Evolutionary conservation across 2,113 vertebrate genomes (phyloP).

Genomic region (Boulengeromyrus knoepffleri): DNA sequence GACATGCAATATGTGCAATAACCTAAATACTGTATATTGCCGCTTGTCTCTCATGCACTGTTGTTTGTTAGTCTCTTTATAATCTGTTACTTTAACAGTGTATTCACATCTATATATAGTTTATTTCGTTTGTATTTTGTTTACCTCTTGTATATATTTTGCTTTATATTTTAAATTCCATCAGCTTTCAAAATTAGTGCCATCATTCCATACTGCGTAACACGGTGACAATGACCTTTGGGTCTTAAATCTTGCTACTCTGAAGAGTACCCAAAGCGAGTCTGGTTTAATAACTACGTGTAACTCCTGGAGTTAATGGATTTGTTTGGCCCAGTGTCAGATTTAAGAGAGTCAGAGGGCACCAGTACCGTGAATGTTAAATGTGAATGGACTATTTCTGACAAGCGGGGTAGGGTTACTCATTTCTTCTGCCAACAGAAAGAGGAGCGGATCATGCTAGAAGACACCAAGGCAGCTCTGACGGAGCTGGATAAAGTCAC

Average conservation of each 20-base stretch:
- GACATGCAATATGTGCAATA: background rate
- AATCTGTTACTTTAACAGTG: background rate
- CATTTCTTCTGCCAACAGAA: constrained; percentile 59
- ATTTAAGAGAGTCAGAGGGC: background rate
- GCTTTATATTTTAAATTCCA: background rate
- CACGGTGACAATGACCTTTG: background rate
- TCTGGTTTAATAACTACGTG: background rate
- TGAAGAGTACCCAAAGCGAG: background rate
- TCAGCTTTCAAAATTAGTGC: background rate
- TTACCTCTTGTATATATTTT: background rate
- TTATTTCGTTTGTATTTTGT: background rate
- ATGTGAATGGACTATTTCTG: background rate
- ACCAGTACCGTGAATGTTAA: background rate
- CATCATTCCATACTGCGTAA: background rate
- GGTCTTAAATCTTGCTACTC: background rate
- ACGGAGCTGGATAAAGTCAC: constrained; percentile 88
- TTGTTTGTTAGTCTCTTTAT: background rate
- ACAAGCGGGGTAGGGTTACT: background rate
- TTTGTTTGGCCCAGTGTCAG: background rate
- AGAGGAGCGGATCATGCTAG: constrained; percentile 86
- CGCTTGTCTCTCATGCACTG: background rate
- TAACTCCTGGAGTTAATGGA: background rate
- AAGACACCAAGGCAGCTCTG: constrained; percentile 85
- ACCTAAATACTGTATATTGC: background rate
- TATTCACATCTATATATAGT: background rate